These are phyloP conservation scores for Macrophya alboannulata DNA, from an alignment of 2,888 invertebrate genomes.

Conservation along the genomic window DNA sequence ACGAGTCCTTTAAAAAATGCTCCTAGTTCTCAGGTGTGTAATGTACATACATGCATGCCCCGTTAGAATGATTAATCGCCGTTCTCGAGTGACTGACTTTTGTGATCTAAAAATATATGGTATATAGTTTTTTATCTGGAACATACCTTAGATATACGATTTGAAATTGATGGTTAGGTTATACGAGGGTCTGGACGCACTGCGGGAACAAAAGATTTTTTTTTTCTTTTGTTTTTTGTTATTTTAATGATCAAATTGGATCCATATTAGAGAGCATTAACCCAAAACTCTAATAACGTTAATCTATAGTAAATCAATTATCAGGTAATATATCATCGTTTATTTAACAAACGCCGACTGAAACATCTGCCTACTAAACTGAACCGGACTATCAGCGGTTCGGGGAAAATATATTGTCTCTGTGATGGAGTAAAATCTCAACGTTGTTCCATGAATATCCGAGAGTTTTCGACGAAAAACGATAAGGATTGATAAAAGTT, in stretches of 20 bases:
- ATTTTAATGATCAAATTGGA: slow-evolving; percentile 53
- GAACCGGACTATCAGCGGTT: slow-evolving; percentile 41
- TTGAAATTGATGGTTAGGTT: slow-evolving; percentile 61
- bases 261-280: slow-evolving; percentile 48
- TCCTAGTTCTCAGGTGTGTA: not conserved
- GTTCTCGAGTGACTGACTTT: slow-evolving; percentile 21
- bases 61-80: slow-evolving; percentile 20
- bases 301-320: slow-evolving; percentile 58
- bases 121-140: slow-evolving; percentile 23
- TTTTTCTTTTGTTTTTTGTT: not conserved
- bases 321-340: slow-evolving; percentile 57
- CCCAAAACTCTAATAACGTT: slow-evolving; percentile 52
- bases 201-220: slow-evolving; percentile 33
- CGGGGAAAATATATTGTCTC: slow-evolving; percentile 48
- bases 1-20: slow-evolving; percentile 1
- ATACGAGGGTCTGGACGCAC: slow-evolving; percentile 25
- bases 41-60: not conserved
- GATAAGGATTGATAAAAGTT: not conserved
- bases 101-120: slow-evolving; percentile 8
- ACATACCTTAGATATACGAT: slow-evolving; percentile 35
- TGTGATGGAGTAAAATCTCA: not conserved
- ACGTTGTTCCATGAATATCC: not conserved
- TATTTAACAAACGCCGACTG: slow-evolving; percentile 55
- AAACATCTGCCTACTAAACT: slow-evolving; percentile 57
- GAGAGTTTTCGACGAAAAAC: not conserved